These are phyloP conservation scores for Poeciliopsis occidentalis DNA, from an alignment of 2,113 vertebrate genomes.

Conservation along the genomic window DNA sequence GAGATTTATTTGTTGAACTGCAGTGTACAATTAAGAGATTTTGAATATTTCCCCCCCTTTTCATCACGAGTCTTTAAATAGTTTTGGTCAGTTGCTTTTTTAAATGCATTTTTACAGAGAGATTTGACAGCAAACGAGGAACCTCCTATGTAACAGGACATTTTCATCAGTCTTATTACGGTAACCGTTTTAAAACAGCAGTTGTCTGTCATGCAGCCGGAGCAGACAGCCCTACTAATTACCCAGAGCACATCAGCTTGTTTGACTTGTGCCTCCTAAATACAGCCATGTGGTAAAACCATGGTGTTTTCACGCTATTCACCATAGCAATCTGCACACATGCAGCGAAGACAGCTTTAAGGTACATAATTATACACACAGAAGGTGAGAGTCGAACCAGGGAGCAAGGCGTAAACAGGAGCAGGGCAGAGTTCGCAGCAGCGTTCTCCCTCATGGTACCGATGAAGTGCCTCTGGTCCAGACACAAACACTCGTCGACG, in stretches of 20 bases:
- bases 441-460: constrained; percentile 21
- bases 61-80: no score
- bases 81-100: no score
- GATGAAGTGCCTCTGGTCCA: constrained; percentile 27
- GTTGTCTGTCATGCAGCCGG: no score
- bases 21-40: no score
- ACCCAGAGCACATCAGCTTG: not conserved
- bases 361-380: constrained; percentile 9
- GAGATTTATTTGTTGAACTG: no score
- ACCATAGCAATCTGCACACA: not conserved
- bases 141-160: no score
- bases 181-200: not conserved
- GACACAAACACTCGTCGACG: constrained; percentile 16
- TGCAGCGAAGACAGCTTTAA: not conserved
- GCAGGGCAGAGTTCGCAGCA: constrained; percentile 44
- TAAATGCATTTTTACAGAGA: no score
- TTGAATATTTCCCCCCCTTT: no score
- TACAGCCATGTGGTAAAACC: not conserved
- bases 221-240: not conserved
- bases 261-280: not conserved
- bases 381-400: constrained; percentile 23
- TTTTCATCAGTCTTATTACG: no score
- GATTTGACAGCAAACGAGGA: no score
- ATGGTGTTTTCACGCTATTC: not conserved
- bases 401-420: constrained; percentile 30